These are phyloP conservation scores for Picus viridis DNA, from an alignment of 2,797 vertebrate species.

Conservation along the genomic window DNA sequence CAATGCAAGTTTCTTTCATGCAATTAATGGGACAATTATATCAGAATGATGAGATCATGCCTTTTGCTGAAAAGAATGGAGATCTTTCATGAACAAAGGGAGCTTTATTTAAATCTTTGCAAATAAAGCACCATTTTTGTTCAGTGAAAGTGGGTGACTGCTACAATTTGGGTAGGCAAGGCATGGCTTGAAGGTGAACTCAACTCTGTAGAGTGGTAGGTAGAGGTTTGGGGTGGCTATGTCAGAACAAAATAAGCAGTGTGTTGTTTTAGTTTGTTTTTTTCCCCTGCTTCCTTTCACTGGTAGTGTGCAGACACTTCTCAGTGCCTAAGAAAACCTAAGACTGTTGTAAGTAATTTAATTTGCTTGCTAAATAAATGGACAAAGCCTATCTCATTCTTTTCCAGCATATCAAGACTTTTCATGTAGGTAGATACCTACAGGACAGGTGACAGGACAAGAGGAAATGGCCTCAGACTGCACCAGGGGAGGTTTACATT, in stretches of 20 bases:
- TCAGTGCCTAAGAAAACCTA: neutral
- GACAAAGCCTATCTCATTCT: neutral
- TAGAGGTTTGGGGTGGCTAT: neutral
- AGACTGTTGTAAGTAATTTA: neutral
- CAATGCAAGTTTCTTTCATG: constrained; percentile 25
- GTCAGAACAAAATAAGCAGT: neutral
- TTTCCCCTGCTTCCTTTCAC: neutral
- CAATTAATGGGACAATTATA: constrained; percentile 60
- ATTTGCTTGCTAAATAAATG: neutral
- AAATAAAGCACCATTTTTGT: constrained; percentile 59
- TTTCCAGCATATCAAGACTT: neutral
- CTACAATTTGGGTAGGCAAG: constrained; percentile 28
- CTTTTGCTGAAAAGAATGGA: constrained; percentile 54
- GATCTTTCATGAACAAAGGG: constrained; percentile 62
- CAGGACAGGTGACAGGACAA: no score
- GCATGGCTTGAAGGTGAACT: constrained; percentile 40
- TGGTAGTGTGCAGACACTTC: neutral
- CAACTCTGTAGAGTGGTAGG: neutral
- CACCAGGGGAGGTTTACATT: no score
- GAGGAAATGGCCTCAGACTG: no score
- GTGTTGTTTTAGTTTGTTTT: neutral
- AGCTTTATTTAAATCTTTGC: constrained; percentile 54
- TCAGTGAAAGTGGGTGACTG: constrained; percentile 18
- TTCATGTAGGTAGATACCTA: neutral
- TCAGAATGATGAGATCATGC: constrained; percentile 69